Base-by-base conservation (phyloP, 2,888 invertebrate species). In the Scaptomyza tumidula region DNA sequence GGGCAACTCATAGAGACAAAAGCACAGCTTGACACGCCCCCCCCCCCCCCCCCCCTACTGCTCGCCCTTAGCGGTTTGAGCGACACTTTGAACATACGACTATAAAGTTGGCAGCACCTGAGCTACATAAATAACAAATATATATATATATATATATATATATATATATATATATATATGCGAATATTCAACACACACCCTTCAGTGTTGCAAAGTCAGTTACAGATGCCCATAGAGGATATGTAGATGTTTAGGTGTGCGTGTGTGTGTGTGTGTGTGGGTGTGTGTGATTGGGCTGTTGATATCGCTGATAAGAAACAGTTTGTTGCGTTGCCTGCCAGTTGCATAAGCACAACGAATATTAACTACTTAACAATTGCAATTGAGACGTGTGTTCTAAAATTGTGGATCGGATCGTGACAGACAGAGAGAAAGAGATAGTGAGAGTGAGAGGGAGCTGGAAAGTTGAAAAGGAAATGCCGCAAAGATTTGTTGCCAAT, bases 1-100 rank as follows among this genome's bases (percentile, higher is more conserved):
- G 88, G 88, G 74, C 79, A 87, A 85, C 85, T 65, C 68, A 66
- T 62, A 87, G 85, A 82, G 88, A 83, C 86, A 83, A 82, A 87
- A 78, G 82, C 85, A 75, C 50, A 66, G 75, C 85, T 87, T 79
- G 83, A 82, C 75, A 60, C 66, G 19, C 69, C 64, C 65, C 0
- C 65, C 67, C 69, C 80, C 65, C 80, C 65, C 35, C 43, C 43
- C 2, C 29, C 10, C 3, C 33, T 11, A 11, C 48, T 11, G 6
- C 48, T 7, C 11, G 7, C 41, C 41, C 11, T 6, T 33, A 11
- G 7, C 24, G 27, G 46, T 16, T 41, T 41, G 39, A 31, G 65
- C 27, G 35, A 41, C 70, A 50, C 67, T 73, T 66, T 66, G 46
- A 50, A 71, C 58, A 24, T 50, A 35, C n/a, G 3, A 39, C 14